Base-by-base conservation (phyloP, 2,797 vertebrate genomes). In the Margarornis squamiger region DNA sequence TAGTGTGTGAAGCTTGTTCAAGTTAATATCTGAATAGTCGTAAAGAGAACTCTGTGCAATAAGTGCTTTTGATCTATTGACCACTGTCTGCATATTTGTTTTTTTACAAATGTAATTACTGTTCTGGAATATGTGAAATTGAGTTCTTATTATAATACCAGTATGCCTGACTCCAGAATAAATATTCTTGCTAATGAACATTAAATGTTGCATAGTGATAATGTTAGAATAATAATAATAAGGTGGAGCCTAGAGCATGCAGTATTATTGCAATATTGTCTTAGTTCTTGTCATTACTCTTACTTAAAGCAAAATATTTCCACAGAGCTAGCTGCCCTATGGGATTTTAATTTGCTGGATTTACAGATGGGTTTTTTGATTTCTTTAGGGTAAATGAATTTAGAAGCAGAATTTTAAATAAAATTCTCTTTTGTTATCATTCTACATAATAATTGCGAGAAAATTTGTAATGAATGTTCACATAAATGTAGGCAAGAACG, bases 171-270 rank as follows among this genome's bases (percentile, higher is more conserved):
- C 80, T 95, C 83, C 45, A 84, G 70, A 93, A 95, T 95, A 96
- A 96, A 96, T 96, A 94, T 89, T 92, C 46, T 80, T 93, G n/a
- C 68, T 96, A 93, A 92, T 91, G 78, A 95, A 86, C 78, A 89
- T 96, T 79, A 93, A 89, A 85, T 86, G 46, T 88, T 96, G 74
- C 66, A 24, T 41, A 77, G 72, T 82, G 72, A 48, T 92, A 26
- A 24, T 38, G 22, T 79, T 92, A 61, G 57, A 94, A 88, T 77
- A 97, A 82, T 71, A 91, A 80, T 73, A 92, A 62, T 76, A 86
- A 94, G 68, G 74, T 68, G 41, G 57, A 55, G 22, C 41, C 48
- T 70, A 88, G 62, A 89, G 58, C 16, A 1, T 76, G 34, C 18
- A 34, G 41, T 61, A 7, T 90, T 95, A 77, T 12, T 91, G 61